These are phyloP conservation scores for Sesamia nonagrioides DNA, from an alignment of 1,140 invertebrate species.

Conservation along the genomic window DNA sequence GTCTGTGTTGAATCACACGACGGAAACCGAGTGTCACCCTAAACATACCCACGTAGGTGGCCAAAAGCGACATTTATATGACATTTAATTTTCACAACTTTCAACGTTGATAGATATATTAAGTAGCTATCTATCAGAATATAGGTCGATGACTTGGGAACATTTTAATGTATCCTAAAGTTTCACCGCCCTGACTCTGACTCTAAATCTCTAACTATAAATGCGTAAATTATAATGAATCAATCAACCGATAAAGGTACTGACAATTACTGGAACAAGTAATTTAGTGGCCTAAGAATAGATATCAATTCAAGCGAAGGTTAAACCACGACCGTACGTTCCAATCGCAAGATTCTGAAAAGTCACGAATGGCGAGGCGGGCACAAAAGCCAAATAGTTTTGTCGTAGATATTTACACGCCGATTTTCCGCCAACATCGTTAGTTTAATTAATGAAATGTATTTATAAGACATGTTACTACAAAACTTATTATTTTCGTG, in stretches of 20 bases:
- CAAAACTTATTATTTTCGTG: too few relatives aligned
- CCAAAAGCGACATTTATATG: background rate
- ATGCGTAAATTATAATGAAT: conserved; percentile 6
- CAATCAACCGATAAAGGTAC: conserved; percentile 18
- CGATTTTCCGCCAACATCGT: background rate
- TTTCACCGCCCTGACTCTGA: background rate
- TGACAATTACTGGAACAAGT: conserved; percentile 27
- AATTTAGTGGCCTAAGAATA: conserved; percentile 32
- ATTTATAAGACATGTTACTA: background rate
- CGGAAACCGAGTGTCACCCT: conserved; percentile 34
- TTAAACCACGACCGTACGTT: conserved; percentile 21
- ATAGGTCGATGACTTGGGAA: conserved; percentile 28
- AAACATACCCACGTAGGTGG: conserved; percentile 20
- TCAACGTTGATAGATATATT: conserved; percentile 18
- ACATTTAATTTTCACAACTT: conserved; percentile 31
- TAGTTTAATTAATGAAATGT: background rate
- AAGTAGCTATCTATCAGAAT: background rate
- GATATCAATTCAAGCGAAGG: conserved; percentile 33
- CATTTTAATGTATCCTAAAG: background rate
- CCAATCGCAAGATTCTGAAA: conserved; percentile 40
- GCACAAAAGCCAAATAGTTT: conserved; percentile 27
- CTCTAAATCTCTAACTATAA: background rate
- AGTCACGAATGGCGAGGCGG: conserved; percentile 13
- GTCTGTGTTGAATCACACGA: conserved; percentile 23
- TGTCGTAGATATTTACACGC: conserved; percentile 1